Evolutionary conservation across 2,113 vertebrate genomes (phyloP), one percentile per base, ranked within the genome.

Genomic region (Patagioenas fasciata): DNA sequence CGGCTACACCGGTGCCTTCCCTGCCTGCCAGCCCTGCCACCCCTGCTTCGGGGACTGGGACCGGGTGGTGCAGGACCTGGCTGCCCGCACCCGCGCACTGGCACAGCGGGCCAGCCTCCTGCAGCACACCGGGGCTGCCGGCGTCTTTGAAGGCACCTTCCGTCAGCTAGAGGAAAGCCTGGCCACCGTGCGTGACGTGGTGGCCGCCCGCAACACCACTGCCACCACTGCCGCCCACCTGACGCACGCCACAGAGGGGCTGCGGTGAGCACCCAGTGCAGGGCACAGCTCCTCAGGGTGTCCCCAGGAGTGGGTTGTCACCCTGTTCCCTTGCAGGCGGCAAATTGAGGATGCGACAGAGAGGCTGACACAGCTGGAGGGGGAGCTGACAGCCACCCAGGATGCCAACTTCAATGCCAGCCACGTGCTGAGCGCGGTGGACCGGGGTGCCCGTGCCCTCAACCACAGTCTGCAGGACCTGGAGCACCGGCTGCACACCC

Each of bases 41-140:
- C 98, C 98, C 61, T 99, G 99, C 95, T 99, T 99, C 0, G 99
- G 99, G 25, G 99, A 99, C 97, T 99, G 99, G 99, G 99, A 99
- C 95, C 99, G 99, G 5, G 98, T 99, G 34, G 99, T 99, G 32
- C 99, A 99, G 98, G 99, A 99, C 85, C 94, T 99, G 94, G 98
- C 98, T 0, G 94, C 98, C 23, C 99, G 98, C 10, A 98, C 98
- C 32, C 98, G 97, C 85, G 93, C 80, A 1, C 98, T 99, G 56
- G 98, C 98, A 1, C 98, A 98, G 65, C 97, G 97, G 12, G 98
- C 97, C 16, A 98, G 97, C 75, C 98, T 99, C 84, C 98, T 99
- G 79, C 99, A 99, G 94, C 98, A 98, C 88, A 99, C 98, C 0
- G 99, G 99, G 20, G 97, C 99, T 2, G 98, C 98, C 0, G 98